Evolutionary conservation across 2,797 vertebrate genomes (phyloP).

Genomic region (Hafferia zeledoni): DNA sequence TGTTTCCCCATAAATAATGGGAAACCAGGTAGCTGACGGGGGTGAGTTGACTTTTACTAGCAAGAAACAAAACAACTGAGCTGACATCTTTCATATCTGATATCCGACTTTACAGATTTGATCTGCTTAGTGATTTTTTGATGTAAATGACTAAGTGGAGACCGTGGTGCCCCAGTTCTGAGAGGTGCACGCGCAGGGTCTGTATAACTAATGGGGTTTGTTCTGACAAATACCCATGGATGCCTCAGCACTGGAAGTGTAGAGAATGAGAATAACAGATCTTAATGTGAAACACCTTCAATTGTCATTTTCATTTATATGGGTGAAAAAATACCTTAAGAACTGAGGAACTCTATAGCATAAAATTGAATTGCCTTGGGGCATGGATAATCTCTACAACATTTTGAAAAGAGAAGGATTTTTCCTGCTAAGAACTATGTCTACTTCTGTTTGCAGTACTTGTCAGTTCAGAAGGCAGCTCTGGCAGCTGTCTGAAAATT

Average conservation of each 20-base stretch:
- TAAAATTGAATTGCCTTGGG: neutral
- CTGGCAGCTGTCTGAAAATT: slow-evolving; percentile 30
- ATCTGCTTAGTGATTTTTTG: neutral
- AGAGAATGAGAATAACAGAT: slow-evolving; percentile 34
- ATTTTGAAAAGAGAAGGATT: neutral
- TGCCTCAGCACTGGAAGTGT: neutral
- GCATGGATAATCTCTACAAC: neutral
- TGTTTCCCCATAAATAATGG: neutral
- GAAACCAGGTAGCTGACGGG: neutral
- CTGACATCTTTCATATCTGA: neutral
- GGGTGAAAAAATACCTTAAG: slow-evolving; percentile 9
- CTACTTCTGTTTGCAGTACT: neutral
- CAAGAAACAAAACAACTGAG: neutral
- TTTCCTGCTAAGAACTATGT: neutral
- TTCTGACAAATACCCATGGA: neutral
- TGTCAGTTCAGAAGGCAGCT: neutral
- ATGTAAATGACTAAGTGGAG: neutral
- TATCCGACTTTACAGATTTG: neutral
- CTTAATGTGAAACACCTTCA: slow-evolving; percentile 1
- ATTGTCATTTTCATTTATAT: slow-evolving; percentile 40
- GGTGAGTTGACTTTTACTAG: neutral
- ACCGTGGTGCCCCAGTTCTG: neutral
- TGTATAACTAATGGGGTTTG: neutral
- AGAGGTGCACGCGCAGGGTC: neutral
- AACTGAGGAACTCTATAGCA: neutral